phyloP scores from a whole-genome alignment of 2,888 invertebrate species.

The Dendrolimus pini region DNA sequence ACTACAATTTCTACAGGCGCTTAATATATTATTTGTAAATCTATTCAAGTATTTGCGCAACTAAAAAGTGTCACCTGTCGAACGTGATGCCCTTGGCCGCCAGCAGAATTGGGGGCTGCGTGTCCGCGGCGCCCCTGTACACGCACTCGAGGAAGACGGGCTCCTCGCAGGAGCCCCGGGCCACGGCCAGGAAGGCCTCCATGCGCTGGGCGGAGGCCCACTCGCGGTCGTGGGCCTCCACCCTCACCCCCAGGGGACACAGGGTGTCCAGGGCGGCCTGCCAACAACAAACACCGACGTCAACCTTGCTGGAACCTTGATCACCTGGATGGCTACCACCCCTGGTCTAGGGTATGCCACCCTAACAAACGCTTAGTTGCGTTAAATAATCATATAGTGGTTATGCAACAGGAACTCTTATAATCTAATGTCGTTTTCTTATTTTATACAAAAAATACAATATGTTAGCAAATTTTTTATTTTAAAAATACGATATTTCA shows the following conservation, averaged over 20 bases:
- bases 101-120: conserved; percentile 76
- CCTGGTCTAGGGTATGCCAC: no score
- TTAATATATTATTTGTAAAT: no score
- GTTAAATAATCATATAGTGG: no score
- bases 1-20: no score
- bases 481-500: no score
- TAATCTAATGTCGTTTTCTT: no score
- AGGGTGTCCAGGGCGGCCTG: conserved; percentile 77
- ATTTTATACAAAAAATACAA: no score
- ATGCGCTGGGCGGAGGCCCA: conserved; percentile 82
- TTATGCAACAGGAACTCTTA: no score
- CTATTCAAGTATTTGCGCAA: no score
- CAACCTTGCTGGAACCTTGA: not conserved
- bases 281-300: not conserved
- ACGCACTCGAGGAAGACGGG: conserved; percentile 80
- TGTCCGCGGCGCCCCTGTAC: conserved; percentile 65
- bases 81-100: conserved; percentile 82
- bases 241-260: conserved; percentile 74
- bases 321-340: no score
- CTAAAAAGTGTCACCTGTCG: conserved; percentile 47
- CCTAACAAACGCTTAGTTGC: no score
- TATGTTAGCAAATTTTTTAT: no score
- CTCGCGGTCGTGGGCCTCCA: conserved; percentile 74
- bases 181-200: conserved; percentile 77
- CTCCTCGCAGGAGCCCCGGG: conserved; percentile 80